These are phyloP conservation scores for Echinometra lucunter DNA, from an alignment of 53 echinoderm and acorn worm species.

Conservation along the genomic window DNA sequence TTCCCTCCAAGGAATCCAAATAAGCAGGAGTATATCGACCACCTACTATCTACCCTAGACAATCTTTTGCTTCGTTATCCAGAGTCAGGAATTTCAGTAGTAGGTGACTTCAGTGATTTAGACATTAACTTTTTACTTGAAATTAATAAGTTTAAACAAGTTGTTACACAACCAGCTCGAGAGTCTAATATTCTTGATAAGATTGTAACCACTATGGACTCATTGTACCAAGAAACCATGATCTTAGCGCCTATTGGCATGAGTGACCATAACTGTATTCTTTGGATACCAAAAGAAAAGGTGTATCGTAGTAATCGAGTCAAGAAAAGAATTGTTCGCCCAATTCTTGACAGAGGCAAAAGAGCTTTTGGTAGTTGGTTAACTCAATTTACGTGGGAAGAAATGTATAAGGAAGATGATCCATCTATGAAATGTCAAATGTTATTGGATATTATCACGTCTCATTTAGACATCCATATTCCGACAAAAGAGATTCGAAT, in stretches of 20 bases:
- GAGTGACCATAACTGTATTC: neutral
- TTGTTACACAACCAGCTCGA: constrained; percentile 5
- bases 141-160: neutral
- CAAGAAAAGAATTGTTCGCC: neutral
- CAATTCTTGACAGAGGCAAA: neutral
- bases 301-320: neutral
- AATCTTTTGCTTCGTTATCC: too few relatives aligned
- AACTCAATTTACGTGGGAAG: neutral
- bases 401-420: neutral
- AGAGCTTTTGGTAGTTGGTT: too few relatives aligned
- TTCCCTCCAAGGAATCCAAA: neutral
- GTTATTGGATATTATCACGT: neutral
- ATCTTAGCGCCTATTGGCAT: neutral
- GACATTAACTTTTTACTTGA: neutral
- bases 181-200: neutral
- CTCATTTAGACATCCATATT: neutral
- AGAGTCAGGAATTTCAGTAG: neutral
- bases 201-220: neutral
- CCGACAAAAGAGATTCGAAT: too few relatives aligned
- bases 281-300: neutral
- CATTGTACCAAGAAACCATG: neutral
- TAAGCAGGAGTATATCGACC: too few relatives aligned
- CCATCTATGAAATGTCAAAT: too few relatives aligned
- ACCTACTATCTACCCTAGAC: too few relatives aligned
- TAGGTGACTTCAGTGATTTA: neutral